Base-by-base conservation (phyloP, 53 echinoderm and acorn worm species). In the Henricia sp. region DNA sequence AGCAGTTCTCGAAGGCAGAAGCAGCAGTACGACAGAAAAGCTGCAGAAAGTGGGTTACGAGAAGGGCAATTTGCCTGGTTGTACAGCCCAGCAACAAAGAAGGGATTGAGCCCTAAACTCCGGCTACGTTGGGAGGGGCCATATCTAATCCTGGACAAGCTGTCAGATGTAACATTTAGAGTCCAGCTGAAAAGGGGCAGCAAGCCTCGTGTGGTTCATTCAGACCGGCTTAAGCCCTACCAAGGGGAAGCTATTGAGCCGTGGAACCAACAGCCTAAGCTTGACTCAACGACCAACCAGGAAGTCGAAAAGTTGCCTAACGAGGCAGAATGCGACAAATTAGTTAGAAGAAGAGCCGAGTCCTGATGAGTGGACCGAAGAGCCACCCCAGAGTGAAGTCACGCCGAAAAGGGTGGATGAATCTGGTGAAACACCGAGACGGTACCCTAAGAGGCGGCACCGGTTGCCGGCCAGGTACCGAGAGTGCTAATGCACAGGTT, bases 101-200 rank as follows among this genome's bases (percentile, higher is more conserved):
- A 60, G 16, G 62, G 62, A 60, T 60, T 60, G 29, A 26, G 62
- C 20, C 62, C 62, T 60, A 60, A 60, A 60, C 62, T 60, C 62
- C 62, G 32, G 16, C 29, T 60, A 28, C 62, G 62, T 60, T 60
- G 62, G 62, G 27, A 29, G 32, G 62, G 62, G 16, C 62, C 62
- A 60, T n/a, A n/a, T n/a, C n/a, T n/a, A n/a, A n/a, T n/a, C n/a
- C n/a, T n/a, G n/a, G n/a, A n/a, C n/a, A n/a, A 60, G 62, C 62
- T 60, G 62, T 60, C 62, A 20, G 62, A 60, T 16, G 62, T 60
- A 60, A 60, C 62, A 9, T 60, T 38, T 42, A 30, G 68, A 37
- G 41, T 68, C 8, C 68, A 68, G 68, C 68, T 68, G 68, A 68
- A 37, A 12, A 40, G 68, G 41, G 68, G 41, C 68, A 67, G 68